Evolutionary conservation across 2,797 vertebrate species (phyloP).

Genomic region (Sciaenops ocellatus): DNA sequence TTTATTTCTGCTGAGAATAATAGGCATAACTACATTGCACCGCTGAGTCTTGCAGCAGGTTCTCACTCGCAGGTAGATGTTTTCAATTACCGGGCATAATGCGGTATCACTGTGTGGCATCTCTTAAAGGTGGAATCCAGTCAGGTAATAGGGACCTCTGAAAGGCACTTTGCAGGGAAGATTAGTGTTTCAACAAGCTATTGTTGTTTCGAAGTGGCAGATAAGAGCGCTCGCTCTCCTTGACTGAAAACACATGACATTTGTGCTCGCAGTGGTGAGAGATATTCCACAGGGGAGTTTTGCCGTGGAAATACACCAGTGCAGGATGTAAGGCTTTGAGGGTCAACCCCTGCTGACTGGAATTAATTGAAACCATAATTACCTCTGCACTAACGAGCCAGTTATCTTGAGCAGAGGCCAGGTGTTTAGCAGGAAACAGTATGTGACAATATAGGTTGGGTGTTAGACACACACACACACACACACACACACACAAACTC

Average conservation of each 20-base stretch:
- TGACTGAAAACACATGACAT: constrained; percentile 53
- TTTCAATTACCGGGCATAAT: constrained; percentile 15
- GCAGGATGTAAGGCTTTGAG: constrained; percentile 54
- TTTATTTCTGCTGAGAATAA: constrained; percentile 57
- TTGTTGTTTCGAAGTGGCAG: constrained; percentile 69
- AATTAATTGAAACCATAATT: constrained; percentile 69
- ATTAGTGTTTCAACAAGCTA: constrained; percentile 67
- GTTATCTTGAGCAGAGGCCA: constrained; percentile 57
- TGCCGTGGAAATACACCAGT: constrained; percentile 48
- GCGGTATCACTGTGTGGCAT: constrained; percentile 15
- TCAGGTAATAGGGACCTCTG: constrained; percentile 29
- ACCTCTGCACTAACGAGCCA: constrained; percentile 57
- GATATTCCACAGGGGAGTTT: constrained; percentile 46
- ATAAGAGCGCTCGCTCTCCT: constrained; percentile 51
- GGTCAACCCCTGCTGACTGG: constrained; percentile 59
- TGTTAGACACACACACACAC: constrained; percentile 35
- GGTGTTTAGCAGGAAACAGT: constrained; percentile 72
- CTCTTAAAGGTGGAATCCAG: constrained; percentile 49
- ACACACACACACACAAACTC: constrained; percentile 19
- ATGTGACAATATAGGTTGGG: constrained; percentile 62
- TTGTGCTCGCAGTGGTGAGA: constrained; percentile 43
- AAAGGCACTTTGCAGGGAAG: constrained; percentile 50
- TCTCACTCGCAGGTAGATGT: constrained; percentile 44
- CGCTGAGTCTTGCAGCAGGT: constrained; percentile 33
- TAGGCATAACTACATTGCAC: constrained; percentile 3